A percentile compares a stretch with the other conserved stretches of the same genome.
Conservation (phyloP, 2,113 vertebrate species). For the Rhabdornis inornatus region DNA sequence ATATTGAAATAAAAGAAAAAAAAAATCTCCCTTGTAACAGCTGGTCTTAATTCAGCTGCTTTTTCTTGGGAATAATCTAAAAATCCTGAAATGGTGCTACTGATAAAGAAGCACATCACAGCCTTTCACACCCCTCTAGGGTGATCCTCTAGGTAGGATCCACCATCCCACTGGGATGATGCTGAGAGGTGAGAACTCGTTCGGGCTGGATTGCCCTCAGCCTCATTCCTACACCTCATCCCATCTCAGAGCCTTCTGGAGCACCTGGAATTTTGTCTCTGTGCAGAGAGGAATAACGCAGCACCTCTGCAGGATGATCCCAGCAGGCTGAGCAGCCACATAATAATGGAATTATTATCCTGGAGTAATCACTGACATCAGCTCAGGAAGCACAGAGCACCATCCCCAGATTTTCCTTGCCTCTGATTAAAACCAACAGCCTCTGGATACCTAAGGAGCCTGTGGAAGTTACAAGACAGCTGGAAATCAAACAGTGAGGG, state of each 20-base stretch:
- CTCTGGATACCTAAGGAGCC: neutral
- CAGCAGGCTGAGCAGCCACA: neutral
- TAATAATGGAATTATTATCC: neutral
- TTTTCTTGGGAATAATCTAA: neutral
- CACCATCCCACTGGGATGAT: neutral
- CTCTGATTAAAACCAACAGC: neutral
- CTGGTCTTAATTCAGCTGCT: neutral
- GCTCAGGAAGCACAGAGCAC: neutral
- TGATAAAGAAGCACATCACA: neutral
- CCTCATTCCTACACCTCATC: accelerated
- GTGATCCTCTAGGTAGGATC: too few relatives aligned
- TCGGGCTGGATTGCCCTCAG: neutral
- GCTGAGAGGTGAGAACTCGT: neutral
- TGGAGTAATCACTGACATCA: neutral
- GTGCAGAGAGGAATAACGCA: neutral
- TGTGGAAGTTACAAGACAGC: neutral
- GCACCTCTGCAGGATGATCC: neutral
- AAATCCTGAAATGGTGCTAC: neutral
- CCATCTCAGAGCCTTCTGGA: neutral
- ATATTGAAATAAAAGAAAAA: neutral
- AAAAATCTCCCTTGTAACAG: neutral
- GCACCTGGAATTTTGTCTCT: neutral
- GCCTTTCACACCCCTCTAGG: neutral
- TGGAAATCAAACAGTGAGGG: neutral
- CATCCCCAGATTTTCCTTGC: neutral